phyloP scores from a whole-genome alignment of 2,888 invertebrate genomes.

The Fragum whitleyi region DNA sequence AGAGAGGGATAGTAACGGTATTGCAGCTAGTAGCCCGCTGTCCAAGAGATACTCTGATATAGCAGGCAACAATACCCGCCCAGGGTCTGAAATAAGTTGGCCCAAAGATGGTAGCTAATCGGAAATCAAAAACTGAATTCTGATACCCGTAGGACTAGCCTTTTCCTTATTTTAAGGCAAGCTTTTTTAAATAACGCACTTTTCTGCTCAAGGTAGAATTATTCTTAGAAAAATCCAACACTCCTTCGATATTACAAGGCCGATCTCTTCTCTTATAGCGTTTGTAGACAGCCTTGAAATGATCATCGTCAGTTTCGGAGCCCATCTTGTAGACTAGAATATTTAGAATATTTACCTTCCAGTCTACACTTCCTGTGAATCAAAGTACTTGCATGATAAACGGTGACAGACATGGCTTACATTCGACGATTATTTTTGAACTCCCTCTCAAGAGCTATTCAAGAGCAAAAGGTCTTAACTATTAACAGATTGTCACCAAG shows the following conservation, averaged over 20 bases:
- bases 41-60: too few species aligned
- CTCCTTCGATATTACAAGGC: slow-evolving; percentile 70
- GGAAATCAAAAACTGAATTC: too few species aligned
- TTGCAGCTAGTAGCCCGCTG: too few species aligned
- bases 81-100: too few species aligned
- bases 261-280: slow-evolving; percentile 75
- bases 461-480: neutral
- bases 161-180: too few species aligned
- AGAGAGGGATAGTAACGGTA: too few species aligned
- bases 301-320: slow-evolving; percentile 53
- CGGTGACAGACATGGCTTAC: neutral
- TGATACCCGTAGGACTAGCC: too few species aligned
- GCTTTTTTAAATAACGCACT: too few species aligned
- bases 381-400: neutral
- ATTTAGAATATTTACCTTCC: too few species aligned
- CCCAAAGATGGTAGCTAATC: too few species aligned
- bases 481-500: neutral
- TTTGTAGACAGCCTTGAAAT: slow-evolving; percentile 79
- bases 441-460: neutral
- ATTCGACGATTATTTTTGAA: neutral
- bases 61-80: too few species aligned
- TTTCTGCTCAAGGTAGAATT: neutral
- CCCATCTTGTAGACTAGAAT: too few species aligned
- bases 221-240: slow-evolving; percentile 56
- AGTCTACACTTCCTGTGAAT: neutral